These are phyloP conservation scores for Fulica atra DNA, from an alignment of 2,113 vertebrate species.

Conservation along the genomic window DNA sequence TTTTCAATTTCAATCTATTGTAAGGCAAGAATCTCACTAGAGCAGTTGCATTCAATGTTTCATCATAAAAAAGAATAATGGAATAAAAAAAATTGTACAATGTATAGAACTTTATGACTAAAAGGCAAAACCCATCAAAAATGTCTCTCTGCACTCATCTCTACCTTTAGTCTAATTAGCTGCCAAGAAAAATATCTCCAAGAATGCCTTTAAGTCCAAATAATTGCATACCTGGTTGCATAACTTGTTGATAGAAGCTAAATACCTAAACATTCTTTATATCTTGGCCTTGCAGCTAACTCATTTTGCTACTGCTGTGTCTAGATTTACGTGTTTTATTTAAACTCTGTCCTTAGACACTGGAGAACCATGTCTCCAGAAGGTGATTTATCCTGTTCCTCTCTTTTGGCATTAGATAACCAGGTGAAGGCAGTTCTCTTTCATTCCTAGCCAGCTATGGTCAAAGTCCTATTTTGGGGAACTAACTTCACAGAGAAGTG, in stretches of 20 bases:
- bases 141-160: neutral
- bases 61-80: conserved; percentile 30
- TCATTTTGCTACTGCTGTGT: neutral
- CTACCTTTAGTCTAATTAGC: neutral
- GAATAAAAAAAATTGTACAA: neutral
- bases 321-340: neutral
- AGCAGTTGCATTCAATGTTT: neutral
- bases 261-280: neutral
- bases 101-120: neutral
- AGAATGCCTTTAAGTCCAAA: neutral
- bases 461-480: neutral
- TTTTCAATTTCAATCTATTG: conserved; percentile 60
- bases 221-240: neutral
- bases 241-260: neutral
- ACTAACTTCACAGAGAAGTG: neutral
- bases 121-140: neutral
- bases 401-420: neutral
- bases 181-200: neutral
- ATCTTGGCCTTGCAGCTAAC: neutral
- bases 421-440: neutral
- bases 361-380: neutral
- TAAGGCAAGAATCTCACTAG: conserved; percentile 10
- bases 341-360: neutral
- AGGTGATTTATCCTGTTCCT: neutral
- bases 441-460: neutral